These are phyloP conservation scores for Anastatus disparis DNA, from an alignment of 1,140 invertebrate species.

Conservation along the genomic window DNA sequence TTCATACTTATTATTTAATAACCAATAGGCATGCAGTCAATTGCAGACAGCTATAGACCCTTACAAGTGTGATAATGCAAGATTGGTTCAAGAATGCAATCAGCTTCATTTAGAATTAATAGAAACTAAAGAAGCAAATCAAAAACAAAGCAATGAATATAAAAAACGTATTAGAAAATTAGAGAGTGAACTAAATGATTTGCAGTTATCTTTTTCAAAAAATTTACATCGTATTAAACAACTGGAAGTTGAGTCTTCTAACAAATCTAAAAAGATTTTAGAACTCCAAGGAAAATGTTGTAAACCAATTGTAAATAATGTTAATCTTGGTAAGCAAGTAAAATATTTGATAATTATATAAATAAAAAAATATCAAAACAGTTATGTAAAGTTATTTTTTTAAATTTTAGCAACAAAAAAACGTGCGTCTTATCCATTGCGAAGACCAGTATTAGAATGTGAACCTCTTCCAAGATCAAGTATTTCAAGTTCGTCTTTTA, in stretches of 20 bases:
- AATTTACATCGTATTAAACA: constrained; percentile 70
- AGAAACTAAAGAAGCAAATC: constrained; percentile 73
- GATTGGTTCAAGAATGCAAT: constrained; percentile 77
- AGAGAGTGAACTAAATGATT: constrained; percentile 71
- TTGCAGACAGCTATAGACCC: constrained; percentile 73
- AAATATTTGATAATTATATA: no score
- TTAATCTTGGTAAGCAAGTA: constrained; percentile 47
- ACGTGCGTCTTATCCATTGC: constrained; percentile 57
- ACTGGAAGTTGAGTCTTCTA: constrained; percentile 68
- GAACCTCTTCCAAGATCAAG: constrained; percentile 54
- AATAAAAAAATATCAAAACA: no score
- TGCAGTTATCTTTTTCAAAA: constrained; percentile 69
- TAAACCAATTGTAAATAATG: constrained; percentile 64
- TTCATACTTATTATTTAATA: constrained; percentile 44
- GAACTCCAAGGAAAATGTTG: constrained; percentile 71
- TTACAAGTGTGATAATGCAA: constrained; percentile 78
- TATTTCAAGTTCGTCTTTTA: constrained; percentile 46
- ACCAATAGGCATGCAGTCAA: constrained; percentile 68
- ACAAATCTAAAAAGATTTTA: constrained; percentile 70
- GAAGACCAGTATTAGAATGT: constrained; percentile 55
- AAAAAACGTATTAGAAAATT: constrained; percentile 70
- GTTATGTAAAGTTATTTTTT: background rate
- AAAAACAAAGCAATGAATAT: constrained; percentile 70
- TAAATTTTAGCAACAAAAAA: constrained; percentile 54
- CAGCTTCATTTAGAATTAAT: constrained; percentile 76